Base-by-base conservation (phyloP, 2,797 vertebrate species). In the Ambastaia sidthimunki region DNA sequence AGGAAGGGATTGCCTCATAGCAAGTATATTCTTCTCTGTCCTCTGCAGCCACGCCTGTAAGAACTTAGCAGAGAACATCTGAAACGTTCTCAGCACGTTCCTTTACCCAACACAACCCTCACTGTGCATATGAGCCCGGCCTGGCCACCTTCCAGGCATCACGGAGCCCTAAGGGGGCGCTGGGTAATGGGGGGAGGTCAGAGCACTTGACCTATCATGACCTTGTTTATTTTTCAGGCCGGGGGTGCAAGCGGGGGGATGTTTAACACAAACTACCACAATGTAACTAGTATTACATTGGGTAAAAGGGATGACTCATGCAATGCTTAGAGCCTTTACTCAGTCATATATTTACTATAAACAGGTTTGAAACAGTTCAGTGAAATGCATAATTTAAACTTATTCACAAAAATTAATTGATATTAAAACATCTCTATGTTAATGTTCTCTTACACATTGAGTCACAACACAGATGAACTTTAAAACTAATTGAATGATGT, bases 271-370 rank as follows among this genome's bases (percentile, higher is more conserved):
- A 69, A 57, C 70, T 78, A 62, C 70, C 70, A 65, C 19, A 62
- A 31, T 23, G 63, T 77, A 69, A 78, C 59, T 78, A 68, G 81
- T 59, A 62, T 74, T 69, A 47, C 54, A 21, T 10, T 54, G 21
- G 15, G 13, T 57, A 57, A 34, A 37, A 77, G 21, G 73, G 50
- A 73, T 80, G 85, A 84, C 80, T 76, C 80, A 82, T 78, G 48
- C 63, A 78, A 19, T 2, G 70, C 69, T 59, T 21, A 47, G 41
- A 28, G 31, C 52, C 11, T 25, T 9, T 5, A 65, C 52, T 34
- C 1, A 65, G 25, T 13, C 0, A 76, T 41, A 44, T 25, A 37
- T 37, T 37, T 37, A 37, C 34, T 37, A 37, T 37, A 37, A 5
- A 37, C 34, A 37, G 4, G 34, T 37, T 37, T 37, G 34, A 37